Conservation (phyloP, 2,888 invertebrate species). For the Homarus gammarus region DNA sequence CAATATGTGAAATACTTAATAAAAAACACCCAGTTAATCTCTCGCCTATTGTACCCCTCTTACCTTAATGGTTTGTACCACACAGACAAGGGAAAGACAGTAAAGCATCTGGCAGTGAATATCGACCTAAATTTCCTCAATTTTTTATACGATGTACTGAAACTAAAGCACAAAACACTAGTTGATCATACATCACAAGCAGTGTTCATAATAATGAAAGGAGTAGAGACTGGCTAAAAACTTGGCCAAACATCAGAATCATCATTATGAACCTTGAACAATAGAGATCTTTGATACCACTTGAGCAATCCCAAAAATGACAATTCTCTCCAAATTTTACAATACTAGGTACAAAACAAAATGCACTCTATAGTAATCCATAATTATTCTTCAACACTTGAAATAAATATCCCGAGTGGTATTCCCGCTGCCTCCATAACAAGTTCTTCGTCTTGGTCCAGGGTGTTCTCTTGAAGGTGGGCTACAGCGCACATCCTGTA, state of each 20-base stretch:
- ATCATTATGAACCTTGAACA: constrained; percentile 12
- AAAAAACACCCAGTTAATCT: not conserved
- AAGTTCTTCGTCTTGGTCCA: constrained; percentile 65
- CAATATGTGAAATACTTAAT: not conserved
- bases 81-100: constrained; percentile 31
- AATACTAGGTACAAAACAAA: constrained; percentile 41
- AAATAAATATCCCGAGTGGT: constrained; percentile 57
- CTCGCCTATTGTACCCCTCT: constrained; percentile 16
- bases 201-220: constrained; percentile 18
- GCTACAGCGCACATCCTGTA: constrained; percentile 57
- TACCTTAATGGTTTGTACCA: constrained; percentile 34
- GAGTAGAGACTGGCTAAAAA: constrained; percentile 4
- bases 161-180: constrained; percentile 26
- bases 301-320: constrained; percentile 55
- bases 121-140: constrained; percentile 19
- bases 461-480: constrained; percentile 50
- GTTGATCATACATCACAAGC: constrained; percentile 16
- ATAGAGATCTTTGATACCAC: constrained; percentile 22
- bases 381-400: constrained; percentile 10
- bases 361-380: constrained; percentile 18
- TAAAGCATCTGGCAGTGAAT: constrained; percentile 52
- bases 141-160: constrained; percentile 24
- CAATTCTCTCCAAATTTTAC: constrained; percentile 38
- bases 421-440: constrained; percentile 37
- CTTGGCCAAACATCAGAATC: not conserved